Conservation (phyloP, 2,113 vertebrate species). For the Anguilla rostrata region DNA sequence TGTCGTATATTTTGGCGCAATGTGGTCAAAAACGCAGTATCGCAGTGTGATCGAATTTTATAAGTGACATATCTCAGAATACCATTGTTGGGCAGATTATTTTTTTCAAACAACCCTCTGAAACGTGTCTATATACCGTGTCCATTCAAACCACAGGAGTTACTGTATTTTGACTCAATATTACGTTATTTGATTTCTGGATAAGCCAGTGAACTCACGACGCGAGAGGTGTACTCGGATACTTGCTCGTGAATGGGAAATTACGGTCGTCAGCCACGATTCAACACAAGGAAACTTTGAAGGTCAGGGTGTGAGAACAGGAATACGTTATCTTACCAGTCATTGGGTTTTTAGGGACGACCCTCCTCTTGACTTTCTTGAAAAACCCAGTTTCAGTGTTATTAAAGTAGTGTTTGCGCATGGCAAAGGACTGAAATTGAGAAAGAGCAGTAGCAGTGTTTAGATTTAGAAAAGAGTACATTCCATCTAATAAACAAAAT, state of each 20-base stretch:
- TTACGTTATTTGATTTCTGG: no score
- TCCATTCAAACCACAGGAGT: no score
- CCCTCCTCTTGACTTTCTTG: slow-evolving; percentile 78
- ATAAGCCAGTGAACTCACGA: no score
- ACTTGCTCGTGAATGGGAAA: no score
- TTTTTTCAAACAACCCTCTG: no score
- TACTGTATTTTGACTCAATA: no score
- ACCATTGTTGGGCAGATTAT: no score
- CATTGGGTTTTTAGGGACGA: slow-evolving; percentile 77
- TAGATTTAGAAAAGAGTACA: not conserved
- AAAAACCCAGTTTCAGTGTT: slow-evolving; percentile 77
- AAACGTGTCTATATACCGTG: no score
- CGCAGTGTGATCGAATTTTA: no score
- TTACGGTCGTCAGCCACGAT: not conserved
- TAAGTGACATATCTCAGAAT: no score
- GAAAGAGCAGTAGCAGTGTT: not conserved
- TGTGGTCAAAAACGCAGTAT: not conserved
- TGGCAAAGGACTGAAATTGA: slow-evolving; percentile 71
- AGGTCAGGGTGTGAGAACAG: not conserved
- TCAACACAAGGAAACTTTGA: not conserved
- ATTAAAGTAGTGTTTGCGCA: slow-evolving; percentile 82
- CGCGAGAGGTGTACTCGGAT: no score
- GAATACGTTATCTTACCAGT: slow-evolving; percentile 62
- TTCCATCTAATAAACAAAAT: not conserved
- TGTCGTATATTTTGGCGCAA: not conserved